Evolutionary conservation across 2,888 invertebrate genomes (phyloP), one percentile per base, ranked within the genome.

Genomic region (Oligia strigilis): DNA sequence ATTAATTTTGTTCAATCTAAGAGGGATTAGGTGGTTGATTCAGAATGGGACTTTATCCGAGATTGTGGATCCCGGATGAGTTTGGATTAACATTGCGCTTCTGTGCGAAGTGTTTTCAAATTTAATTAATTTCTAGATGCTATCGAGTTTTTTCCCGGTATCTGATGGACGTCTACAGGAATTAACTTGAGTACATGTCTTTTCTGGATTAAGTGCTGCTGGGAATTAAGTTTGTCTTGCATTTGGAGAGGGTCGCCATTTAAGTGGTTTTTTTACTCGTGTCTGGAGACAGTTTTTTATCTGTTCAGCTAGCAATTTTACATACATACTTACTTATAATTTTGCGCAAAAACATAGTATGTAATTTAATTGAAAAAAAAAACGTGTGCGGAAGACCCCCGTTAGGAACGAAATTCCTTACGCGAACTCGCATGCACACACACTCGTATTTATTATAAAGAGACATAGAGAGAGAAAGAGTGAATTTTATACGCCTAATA

Each of bases 1-100:
- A 93, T 93, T 93, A 93, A 95, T 93, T 94, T 91, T 89, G 89
- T 91, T 91, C 91, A 93, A 93, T 94, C 93, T 92, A 91, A 93
- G 90, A 92, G 83, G 93, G 92, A 93, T 94, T 94, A 93, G 78
- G 78, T 79, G 84, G 89, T 77, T 88, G 84, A 85, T 88, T 87
- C 83, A 75, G 81, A 88, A 85, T 84, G 85, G 82, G 78, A 83
- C 76, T 83, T 89, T 86, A 84, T 81, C 77, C 60, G 71, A 78
- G 87, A 90, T 87, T 86, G 79, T 85, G 75, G 52, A 13, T 80
- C 80, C 74, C 82, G 71, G 79, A 76, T 81, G 80, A 86, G 78
- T 88, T 83, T 78, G 76, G 87, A 84, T 87, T 81, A 83, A 81
- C 75, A 80, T 82, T 87, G 77, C 62, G 80, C 78, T 80, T 81